Evolutionary conservation across 2,888 invertebrate species (phyloP).

Genomic region (Hyposoter dolosus): DNA sequence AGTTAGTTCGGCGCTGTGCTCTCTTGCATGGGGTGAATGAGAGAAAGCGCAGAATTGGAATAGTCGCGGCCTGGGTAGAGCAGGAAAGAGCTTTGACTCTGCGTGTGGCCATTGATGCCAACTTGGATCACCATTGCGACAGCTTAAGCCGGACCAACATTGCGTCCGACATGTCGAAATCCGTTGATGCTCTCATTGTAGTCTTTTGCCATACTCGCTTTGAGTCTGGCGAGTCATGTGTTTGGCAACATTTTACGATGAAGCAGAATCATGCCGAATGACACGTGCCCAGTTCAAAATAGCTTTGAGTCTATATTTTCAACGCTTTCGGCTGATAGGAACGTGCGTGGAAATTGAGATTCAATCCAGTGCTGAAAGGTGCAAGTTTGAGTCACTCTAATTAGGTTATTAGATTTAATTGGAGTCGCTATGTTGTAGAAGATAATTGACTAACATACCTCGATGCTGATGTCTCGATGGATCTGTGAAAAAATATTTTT

Average conservation of each 20-base stretch:
- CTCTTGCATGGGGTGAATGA: slow-evolving; percentile 40
- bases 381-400: neutral
- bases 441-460: neutral
- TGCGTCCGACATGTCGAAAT: slow-evolving; percentile 37
- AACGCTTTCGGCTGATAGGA: neutral
- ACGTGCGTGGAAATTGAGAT: neutral
- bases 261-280: slow-evolving; percentile 25
- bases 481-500: no score
- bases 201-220: slow-evolving; percentile 53
- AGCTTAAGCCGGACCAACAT: slow-evolving; percentile 40
- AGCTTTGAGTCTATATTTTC: neutral
- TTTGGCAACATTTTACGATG: slow-evolving; percentile 11
- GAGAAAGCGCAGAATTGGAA: slow-evolving; percentile 48
- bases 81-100: slow-evolving; percentile 33
- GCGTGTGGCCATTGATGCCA: slow-evolving; percentile 37
- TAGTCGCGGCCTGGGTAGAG: neutral
- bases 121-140: slow-evolving; percentile 51
- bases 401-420: neutral
- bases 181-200: slow-evolving; percentile 49
- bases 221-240: slow-evolving; percentile 42
- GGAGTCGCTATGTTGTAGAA: neutral
- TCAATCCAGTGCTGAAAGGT: neutral
- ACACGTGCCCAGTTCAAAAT: neutral
- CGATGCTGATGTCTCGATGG: no score
- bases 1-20: slow-evolving; percentile 50